Percentiles rank a stretch among this genome's conserved stretches.
Evolutionary conservation across 2,113 vertebrate species (phyloP).

Genomic region (Vireo altiloquus): DNA sequence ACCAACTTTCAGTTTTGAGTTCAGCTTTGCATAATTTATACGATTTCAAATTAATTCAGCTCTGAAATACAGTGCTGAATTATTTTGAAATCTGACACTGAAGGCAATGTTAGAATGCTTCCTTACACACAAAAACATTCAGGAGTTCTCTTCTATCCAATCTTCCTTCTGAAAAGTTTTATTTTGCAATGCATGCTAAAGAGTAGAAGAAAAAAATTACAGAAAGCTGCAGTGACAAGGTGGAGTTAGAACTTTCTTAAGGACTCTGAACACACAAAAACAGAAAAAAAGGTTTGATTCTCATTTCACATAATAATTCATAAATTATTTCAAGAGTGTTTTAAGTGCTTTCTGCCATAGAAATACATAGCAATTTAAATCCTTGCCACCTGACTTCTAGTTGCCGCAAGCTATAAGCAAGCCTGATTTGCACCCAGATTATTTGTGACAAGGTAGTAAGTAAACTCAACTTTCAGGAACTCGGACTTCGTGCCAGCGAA

Average conservation of each 20-base stretch:
- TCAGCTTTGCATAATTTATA: background rate
- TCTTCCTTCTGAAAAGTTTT: background rate
- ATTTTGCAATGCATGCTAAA: background rate
- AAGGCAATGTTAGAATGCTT: background rate
- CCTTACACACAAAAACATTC: background rate
- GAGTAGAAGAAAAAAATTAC: background rate
- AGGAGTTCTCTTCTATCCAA: background rate
- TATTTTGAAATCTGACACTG: background rate
- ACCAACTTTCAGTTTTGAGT: background rate
- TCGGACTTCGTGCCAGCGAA: background rate
- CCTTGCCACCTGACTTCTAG: background rate
- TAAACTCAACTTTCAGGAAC: background rate
- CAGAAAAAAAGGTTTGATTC: background rate
- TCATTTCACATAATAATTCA: background rate
- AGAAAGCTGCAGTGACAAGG: background rate
- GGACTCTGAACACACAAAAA: background rate
- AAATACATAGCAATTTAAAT: background rate
- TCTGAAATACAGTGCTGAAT: background rate
- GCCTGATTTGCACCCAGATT: background rate
- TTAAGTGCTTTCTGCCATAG: background rate
- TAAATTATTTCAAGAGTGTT: background rate
- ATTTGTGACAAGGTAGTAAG: background rate
- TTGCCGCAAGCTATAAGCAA: background rate
- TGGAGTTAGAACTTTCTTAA: background rate
- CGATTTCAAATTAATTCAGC: background rate